Percentiles rank a stretch among this genome's conserved stretches.
These are phyloP conservation scores for Rhinophrynus dorsalis DNA, from an alignment of 2,797 vertebrate species.

Conservation along the genomic window DNA sequence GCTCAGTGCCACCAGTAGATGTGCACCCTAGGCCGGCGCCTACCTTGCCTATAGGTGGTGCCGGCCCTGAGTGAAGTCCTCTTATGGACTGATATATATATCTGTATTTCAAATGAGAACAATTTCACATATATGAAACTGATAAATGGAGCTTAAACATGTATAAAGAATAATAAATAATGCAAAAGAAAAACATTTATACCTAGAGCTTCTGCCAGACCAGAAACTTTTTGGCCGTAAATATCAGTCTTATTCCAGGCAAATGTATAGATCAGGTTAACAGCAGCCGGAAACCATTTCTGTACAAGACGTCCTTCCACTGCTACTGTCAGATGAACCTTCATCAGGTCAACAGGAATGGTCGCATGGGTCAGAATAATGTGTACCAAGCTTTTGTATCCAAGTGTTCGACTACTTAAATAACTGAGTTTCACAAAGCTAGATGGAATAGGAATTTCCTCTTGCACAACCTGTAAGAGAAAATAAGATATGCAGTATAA, in stretches of 20 bases:
- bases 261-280: conserved; percentile 87
- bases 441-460: conserved; percentile 88
- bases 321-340: conserved; percentile 87
- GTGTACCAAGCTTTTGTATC: conserved; percentile 88
- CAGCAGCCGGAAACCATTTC: conserved; percentile 90
- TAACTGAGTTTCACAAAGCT: conserved; percentile 92
- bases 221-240: conserved; percentile 93
- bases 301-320: conserved; percentile 89
- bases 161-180: neutral
- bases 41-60: too few relatives aligned
- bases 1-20: too few relatives aligned
- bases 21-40: too few relatives aligned
- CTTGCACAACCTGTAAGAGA: conserved; percentile 84
- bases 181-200: conserved; percentile 68
- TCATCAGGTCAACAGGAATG: conserved; percentile 79
- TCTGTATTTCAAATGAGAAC: too few relatives aligned
- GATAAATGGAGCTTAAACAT: too few relatives aligned
- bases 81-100: too few relatives aligned
- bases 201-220: conserved; percentile 89
- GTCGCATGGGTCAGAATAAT: conserved; percentile 86
- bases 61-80: too few relatives aligned
- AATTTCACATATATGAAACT: too few relatives aligned
- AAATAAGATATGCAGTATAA: neutral
- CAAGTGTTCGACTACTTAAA: conserved; percentile 87
- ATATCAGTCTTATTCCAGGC: conserved; percentile 97